These are phyloP conservation scores for Ectropis crepuscularia DNA, from an alignment of 2,888 invertebrate genomes.

Conservation along the genomic window DNA sequence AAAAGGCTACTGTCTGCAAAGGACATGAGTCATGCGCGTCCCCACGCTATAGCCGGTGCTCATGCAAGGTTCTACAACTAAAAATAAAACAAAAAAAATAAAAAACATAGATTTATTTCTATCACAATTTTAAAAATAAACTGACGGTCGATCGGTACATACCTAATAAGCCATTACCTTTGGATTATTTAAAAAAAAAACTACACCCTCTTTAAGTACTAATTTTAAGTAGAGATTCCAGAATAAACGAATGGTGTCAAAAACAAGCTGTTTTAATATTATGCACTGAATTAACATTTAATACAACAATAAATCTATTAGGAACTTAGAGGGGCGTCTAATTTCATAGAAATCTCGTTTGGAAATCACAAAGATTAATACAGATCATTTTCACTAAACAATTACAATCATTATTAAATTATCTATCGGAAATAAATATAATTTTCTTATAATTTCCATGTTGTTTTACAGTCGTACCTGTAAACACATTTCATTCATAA, in stretches of 20 bases:
- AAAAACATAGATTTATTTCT: constrained; percentile 78
- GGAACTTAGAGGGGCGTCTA: constrained; percentile 70
- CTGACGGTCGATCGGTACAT: constrained; percentile 57
- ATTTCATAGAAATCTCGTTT: constrained; percentile 63
- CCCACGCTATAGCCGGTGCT: constrained; percentile 29
- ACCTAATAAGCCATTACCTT: constrained; percentile 64
- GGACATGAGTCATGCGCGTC: constrained; percentile 21
- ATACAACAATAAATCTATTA: constrained; percentile 50
- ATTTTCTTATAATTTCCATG: constrained; percentile 70
- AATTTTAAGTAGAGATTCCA: constrained; percentile 80
- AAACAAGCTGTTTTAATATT: constrained; percentile 41
- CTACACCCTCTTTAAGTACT: constrained; percentile 78
- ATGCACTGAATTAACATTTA: constrained; percentile 26
- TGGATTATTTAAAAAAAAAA: constrained; percentile 56
- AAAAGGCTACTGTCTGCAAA: background rate
- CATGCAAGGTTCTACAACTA: constrained; percentile 70
- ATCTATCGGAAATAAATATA: constrained; percentile 56
- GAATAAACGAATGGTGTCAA: constrained; percentile 31
- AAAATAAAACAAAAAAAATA: constrained; percentile 76
- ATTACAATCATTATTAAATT: constrained; percentile 45
- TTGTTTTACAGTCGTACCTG: constrained; percentile 78
- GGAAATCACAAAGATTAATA: constrained; percentile 60
- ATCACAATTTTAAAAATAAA: constrained; percentile 61
- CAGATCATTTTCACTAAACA: constrained; percentile 46
- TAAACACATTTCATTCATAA: constrained; percentile 58